Conservation (phyloP, 1,140 invertebrate genomes). For the Daktulosphaira vitifoliae region DNA sequence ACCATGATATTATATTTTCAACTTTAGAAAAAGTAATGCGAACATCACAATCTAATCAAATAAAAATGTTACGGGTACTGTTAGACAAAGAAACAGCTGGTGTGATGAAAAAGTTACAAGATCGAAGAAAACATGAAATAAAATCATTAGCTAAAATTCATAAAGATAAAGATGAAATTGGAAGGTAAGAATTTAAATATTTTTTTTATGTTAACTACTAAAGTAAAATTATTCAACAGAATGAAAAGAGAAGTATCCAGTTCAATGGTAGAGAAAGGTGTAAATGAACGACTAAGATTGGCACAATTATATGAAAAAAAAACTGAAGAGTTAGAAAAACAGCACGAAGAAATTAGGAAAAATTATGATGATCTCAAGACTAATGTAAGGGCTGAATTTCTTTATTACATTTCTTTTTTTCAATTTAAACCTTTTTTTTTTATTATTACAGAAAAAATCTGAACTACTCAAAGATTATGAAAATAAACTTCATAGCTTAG, state of each 20-base stretch:
- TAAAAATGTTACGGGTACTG: slow-evolving; percentile 57
- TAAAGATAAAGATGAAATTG: slow-evolving; percentile 82
- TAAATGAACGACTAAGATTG: slow-evolving; percentile 67
- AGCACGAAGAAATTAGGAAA: slow-evolving; percentile 65
- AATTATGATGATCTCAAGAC: slow-evolving; percentile 59
- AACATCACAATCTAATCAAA: slow-evolving; percentile 65
- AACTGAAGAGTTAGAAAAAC: slow-evolving; percentile 61
- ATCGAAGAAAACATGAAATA: slow-evolving; percentile 73
- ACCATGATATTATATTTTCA: slow-evolving; percentile 64
- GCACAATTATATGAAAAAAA: slow-evolving; percentile 65
- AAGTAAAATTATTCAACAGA: slow-evolving; percentile 42
- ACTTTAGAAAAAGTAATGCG: slow-evolving; percentile 70
- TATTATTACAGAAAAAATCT: slow-evolving; percentile 6
- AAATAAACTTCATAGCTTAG: slow-evolving; percentile 11
- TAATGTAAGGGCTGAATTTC: slow-evolving; percentile 54
- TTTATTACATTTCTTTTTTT: background rate
- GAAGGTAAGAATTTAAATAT: slow-evolving; percentile 48
- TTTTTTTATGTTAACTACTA: background rate
- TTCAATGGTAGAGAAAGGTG: slow-evolving; percentile 70
- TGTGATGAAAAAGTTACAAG: slow-evolving; percentile 72
- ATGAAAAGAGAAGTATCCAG: slow-evolving; percentile 66
- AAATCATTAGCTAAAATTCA: slow-evolving; percentile 70
- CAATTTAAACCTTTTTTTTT: background rate
- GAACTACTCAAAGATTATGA: slow-evolving; percentile 15
- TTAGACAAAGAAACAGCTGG: slow-evolving; percentile 71